Percentiles rank a stretch among this genome's conserved stretches.
Evolutionary conservation across 2,797 vertebrate species (phyloP).

Genomic region (Echiichthys vipera): DNA sequence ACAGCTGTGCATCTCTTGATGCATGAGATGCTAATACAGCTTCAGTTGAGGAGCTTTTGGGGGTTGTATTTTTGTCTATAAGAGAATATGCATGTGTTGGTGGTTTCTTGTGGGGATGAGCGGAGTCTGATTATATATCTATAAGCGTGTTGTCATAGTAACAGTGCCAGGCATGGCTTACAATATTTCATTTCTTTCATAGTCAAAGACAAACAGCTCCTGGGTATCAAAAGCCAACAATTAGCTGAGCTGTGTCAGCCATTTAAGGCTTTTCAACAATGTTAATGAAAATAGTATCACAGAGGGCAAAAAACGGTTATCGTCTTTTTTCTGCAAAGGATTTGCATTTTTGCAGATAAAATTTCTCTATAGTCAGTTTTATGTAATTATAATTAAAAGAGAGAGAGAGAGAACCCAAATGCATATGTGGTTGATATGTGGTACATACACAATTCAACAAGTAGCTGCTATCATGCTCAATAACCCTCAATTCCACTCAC

Average conservation of each 20-base stretch:
- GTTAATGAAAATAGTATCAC: constrained; percentile 62
- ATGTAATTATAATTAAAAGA: no score
- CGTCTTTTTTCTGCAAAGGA: constrained; percentile 22
- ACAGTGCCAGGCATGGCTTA: constrained; percentile 55
- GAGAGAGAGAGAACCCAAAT: no score
- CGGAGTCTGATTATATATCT: constrained; percentile 56
- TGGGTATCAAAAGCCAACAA: constrained; percentile 59
- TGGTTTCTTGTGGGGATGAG: constrained; percentile 28
- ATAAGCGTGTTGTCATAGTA: constrained; percentile 75
- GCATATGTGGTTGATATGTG: constrained; percentile 8
- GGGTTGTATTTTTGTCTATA: constrained; percentile 38
- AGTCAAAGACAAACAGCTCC: constrained; percentile 48
- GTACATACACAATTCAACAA: constrained; percentile 31
- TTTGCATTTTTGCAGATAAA: constrained; percentile 55
- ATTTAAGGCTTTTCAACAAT: constrained; percentile 54
- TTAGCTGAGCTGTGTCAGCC: constrained; percentile 53
- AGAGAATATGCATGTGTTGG: constrained; percentile 8
- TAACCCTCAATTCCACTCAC: constrained; percentile 43
- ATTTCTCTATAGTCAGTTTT: constrained; percentile 27
- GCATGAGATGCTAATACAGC: constrained; percentile 45
- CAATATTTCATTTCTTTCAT: constrained; percentile 34
- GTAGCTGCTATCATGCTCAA: constrained; percentile 43
- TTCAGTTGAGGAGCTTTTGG: constrained; percentile 46
- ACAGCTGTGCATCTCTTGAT: constrained; percentile 72
- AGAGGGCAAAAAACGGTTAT: constrained; percentile 23